phyloP scores from a whole-genome alignment of 2,113 vertebrate species.

The Pelecanus crispus region DNA sequence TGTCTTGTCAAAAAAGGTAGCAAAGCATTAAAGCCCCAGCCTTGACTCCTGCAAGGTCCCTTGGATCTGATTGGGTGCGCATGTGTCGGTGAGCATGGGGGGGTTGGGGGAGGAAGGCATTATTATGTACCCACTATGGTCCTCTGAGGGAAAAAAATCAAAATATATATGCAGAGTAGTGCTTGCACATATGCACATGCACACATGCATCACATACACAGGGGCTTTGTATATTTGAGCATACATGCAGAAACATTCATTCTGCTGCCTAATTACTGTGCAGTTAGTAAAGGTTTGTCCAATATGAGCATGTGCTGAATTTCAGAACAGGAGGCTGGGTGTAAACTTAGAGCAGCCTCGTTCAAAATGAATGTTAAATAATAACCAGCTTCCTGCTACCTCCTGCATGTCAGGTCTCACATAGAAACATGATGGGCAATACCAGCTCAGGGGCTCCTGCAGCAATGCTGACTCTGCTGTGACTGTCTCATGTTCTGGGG shows the following conservation, averaged over 20 bases:
- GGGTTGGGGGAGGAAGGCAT: not conserved
- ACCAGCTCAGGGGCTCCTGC: not conserved
- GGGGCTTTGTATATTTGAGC: not conserved
- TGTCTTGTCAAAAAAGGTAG: slow-evolving; percentile 60
- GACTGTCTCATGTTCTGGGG: not conserved
- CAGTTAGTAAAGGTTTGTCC: not conserved
- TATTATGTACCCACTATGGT: not conserved
- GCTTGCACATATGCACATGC: not conserved
- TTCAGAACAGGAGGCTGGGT: not conserved
- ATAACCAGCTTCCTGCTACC: not conserved
- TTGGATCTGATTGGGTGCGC: not conserved
- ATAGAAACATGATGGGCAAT: not conserved
- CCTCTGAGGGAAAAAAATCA: not conserved
- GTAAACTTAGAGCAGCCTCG: not conserved
- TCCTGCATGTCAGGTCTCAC: not conserved
- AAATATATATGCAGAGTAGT: not conserved
- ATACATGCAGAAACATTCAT: not conserved
- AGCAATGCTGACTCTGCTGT: not conserved
- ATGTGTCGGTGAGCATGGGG: not conserved
- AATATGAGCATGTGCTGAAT: not conserved
- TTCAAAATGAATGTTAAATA: not conserved
- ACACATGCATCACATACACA: not conserved
- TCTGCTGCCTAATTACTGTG: not conserved
- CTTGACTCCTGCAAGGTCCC: slow-evolving; percentile 12
- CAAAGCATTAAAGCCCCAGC: not conserved